Percentiles rank a stretch among this genome's conserved stretches.
phyloP scores from a whole-genome alignment of 2,113 vertebrate genomes.

The Archilochus colubris region DNA sequence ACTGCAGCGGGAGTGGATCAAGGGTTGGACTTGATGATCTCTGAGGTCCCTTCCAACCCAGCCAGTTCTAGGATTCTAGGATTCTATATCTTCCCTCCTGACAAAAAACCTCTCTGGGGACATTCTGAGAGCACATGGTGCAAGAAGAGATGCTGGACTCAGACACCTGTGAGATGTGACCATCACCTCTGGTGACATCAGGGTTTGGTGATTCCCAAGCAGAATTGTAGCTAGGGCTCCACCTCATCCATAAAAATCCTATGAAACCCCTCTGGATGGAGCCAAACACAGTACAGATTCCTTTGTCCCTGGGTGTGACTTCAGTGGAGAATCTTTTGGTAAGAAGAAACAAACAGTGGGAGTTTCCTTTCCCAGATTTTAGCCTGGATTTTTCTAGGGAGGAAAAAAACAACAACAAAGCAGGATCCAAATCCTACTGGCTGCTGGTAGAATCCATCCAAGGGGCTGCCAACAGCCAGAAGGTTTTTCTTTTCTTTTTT shows the following conservation, averaged over 20 bases:
- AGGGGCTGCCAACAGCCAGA: background rate
- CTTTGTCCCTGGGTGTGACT: background rate
- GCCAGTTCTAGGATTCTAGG: no score
- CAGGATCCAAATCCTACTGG: background rate
- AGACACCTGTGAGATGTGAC: fast-evolving
- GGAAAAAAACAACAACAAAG: background rate
- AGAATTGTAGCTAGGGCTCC: background rate
- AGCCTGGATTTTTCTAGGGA: background rate
- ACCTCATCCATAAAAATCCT: background rate
- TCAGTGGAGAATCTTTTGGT: background rate
- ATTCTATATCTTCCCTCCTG: background rate
- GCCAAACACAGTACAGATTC: background rate
- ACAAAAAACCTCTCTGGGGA: background rate
- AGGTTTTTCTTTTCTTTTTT: background rate
- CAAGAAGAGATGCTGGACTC: background rate
- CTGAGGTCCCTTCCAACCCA: no score
- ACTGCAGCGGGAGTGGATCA: no score
- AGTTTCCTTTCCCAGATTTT: background rate
- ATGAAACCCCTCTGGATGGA: background rate
- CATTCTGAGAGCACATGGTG: background rate
- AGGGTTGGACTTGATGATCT: no score
- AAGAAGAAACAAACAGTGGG: background rate
- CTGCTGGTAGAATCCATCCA: background rate
- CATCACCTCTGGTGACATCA: fast-evolving
- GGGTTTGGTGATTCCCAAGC: background rate